These are phyloP conservation scores for Dimorphilus gyrociliatus DNA, from an alignment of 2,888 invertebrate species.

Conservation along the genomic window DNA sequence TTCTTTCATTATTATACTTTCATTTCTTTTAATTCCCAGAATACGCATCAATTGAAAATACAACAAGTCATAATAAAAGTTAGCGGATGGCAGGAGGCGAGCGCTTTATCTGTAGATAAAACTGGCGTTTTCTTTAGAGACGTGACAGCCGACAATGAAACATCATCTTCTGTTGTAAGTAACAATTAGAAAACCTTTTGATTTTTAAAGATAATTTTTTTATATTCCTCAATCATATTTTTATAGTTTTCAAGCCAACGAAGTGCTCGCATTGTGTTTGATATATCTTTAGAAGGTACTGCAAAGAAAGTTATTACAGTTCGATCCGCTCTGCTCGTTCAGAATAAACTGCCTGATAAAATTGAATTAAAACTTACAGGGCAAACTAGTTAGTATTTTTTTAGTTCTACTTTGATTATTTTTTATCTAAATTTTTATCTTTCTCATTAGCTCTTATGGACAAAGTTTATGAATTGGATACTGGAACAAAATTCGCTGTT, in stretches of 20 bases:
- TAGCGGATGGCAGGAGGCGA: constrained; percentile 69
- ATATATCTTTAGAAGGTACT: constrained; percentile 75
- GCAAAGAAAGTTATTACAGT: constrained; percentile 83
- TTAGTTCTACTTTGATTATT: no score
- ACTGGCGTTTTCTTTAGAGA: constrained; percentile 72
- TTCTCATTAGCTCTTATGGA: constrained; percentile 3
- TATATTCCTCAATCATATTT: constrained; percentile 1
- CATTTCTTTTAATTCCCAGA: constrained; percentile 26
- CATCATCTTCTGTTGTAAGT: constrained; percentile 10
- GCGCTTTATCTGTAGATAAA: constrained; percentile 82
- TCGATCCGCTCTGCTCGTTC: constrained; percentile 66
- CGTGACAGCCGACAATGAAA: constrained; percentile 25
- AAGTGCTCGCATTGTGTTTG: constrained; percentile 68
- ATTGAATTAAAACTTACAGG: constrained; percentile 48
- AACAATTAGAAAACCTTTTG: not conserved
- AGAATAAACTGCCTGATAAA: constrained; percentile 44
- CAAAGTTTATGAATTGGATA: constrained; percentile 6
- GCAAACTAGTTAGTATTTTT: no score
- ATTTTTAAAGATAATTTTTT: no score
- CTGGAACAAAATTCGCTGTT: constrained; percentile 45
- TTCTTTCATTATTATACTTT: not conserved
- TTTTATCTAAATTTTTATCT: no score
- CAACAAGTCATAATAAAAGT: constrained; percentile 76
- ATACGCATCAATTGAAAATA: constrained; percentile 58
- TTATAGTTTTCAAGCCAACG: constrained; percentile 21